Conservation (phyloP, 2,113 vertebrate species). For the Burhinus bistriatus region DNA sequence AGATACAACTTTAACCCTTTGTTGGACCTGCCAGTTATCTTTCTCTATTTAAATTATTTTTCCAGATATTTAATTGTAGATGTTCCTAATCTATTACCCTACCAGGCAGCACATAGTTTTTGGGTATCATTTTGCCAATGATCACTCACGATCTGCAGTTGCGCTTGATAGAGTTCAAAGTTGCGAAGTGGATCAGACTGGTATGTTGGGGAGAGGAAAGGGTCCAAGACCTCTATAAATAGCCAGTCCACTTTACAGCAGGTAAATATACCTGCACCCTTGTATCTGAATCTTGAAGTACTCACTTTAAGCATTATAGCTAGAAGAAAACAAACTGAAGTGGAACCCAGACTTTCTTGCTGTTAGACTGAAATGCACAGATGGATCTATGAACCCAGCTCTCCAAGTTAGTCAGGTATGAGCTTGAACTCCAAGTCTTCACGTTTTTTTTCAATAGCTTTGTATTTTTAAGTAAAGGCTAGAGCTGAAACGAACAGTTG, state of each 20-base stretch:
- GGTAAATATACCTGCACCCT: background rate
- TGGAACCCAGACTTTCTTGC: background rate
- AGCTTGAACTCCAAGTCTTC: background rate
- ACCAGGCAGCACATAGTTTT: background rate
- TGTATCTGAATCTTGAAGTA: background rate
- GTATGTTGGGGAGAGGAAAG: background rate
- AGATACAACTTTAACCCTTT: background rate
- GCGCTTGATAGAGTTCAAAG: background rate
- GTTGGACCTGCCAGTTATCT: background rate
- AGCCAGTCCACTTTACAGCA: background rate
- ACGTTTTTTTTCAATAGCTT: background rate
- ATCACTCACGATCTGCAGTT: background rate
- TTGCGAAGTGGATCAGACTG: background rate
- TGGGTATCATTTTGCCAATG: background rate
- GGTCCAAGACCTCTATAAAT: background rate
- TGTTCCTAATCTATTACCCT: background rate
- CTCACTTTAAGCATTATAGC: background rate
- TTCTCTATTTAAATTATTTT: background rate
- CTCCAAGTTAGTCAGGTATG: background rate
- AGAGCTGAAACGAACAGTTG: background rate
- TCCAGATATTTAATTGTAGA: background rate
- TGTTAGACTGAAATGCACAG: background rate
- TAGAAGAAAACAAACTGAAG: background rate
- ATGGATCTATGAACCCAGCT: background rate
- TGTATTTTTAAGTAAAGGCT: background rate